Conservation (phyloP, 2,888 invertebrate species). For the Coenonympha arcania region DNA sequence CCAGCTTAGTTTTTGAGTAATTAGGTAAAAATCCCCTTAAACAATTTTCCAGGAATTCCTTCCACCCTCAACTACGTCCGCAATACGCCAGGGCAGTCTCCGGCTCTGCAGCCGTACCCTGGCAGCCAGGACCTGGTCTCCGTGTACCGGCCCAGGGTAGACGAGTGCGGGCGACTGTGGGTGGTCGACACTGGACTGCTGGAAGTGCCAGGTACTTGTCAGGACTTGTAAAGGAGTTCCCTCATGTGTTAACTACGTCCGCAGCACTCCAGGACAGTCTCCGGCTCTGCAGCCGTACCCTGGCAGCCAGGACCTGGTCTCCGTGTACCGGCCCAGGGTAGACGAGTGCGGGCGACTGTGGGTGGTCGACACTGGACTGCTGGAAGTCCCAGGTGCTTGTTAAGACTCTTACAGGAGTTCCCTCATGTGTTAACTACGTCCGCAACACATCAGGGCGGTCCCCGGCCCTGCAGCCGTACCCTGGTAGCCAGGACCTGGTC, state of each 20-base stretch:
- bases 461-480: constrained; percentile 51
- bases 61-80: constrained; percentile 75
- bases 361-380: constrained; percentile 87
- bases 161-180: constrained; percentile 83
- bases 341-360: constrained; percentile 83
- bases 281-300: constrained; percentile 54
- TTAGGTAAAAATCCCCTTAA: no score
- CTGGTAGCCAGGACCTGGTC: constrained; percentile 54
- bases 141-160: constrained; percentile 82
- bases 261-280: constrained; percentile 32
- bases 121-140: constrained; percentile 67
- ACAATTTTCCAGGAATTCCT: constrained; percentile 71
- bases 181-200: constrained; percentile 83
- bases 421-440: constrained; percentile 76
- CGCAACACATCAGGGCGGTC: constrained; percentile 34
- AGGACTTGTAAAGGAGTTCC: no score
- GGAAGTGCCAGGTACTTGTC: constrained; percentile 78
- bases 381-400: constrained; percentile 79
- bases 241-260: constrained; percentile 75
- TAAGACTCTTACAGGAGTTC: no score
- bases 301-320: constrained; percentile 61
- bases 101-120: constrained; percentile 52
- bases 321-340: constrained; percentile 81
- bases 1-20: no score
- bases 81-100: constrained; percentile 34